Evolutionary conservation across 2,113 vertebrate species (phyloP).

Genomic region (Leiothrix lutea): DNA sequence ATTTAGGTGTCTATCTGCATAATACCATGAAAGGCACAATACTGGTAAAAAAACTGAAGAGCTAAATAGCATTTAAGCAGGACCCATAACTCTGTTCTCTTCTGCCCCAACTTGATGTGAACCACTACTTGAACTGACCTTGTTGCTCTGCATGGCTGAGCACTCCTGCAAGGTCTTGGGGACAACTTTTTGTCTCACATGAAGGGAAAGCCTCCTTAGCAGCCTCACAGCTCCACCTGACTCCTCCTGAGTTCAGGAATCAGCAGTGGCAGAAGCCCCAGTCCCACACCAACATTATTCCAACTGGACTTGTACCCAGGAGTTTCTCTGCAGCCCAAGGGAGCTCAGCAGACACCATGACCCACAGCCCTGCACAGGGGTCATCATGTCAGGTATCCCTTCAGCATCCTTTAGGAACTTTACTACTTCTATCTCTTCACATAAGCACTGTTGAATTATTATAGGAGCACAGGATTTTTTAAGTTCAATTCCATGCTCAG

Average conservation of each 20-base stretch:
- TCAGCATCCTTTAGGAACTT: background rate
- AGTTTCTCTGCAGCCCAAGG: background rate
- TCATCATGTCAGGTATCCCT: background rate
- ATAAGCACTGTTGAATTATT: background rate
- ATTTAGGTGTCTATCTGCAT: background rate
- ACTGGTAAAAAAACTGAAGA: background rate
- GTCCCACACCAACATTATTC: background rate
- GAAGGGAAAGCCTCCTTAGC: background rate
- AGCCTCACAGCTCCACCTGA: background rate
- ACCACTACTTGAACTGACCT: background rate
- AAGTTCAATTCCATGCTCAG: background rate
- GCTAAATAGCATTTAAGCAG: background rate
- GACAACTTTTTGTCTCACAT: background rate
- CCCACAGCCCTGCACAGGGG: no score
- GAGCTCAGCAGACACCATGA: background rate
- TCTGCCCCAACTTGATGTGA: background rate
- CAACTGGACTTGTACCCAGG: background rate
- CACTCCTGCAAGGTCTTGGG: background rate
- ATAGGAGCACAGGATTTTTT: background rate
- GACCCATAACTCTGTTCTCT: background rate
- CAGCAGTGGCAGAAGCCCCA: rapidly evolving
- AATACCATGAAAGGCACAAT: background rate
- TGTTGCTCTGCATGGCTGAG: background rate
- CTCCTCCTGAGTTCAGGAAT: background rate
- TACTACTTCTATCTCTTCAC: background rate